Percentiles rank a stretch among this genome's conserved stretches.
phyloP scores from a whole-genome alignment of 2,797 vertebrate species.

The Takifugu rubripes region DNA sequence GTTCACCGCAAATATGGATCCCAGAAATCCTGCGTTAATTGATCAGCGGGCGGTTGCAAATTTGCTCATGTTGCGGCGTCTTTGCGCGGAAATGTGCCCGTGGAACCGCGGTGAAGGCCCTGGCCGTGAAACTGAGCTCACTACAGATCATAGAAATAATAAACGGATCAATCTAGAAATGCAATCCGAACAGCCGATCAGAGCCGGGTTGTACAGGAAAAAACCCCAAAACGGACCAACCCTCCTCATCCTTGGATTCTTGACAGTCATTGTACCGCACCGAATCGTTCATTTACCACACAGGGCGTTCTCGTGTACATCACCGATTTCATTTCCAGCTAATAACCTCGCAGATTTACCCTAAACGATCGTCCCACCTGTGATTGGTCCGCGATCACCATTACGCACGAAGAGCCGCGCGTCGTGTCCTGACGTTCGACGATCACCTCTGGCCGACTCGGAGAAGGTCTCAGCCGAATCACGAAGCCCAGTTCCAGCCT shows the following conservation, averaged over 20 bases:
- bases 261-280: not conserved
- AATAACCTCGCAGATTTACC: constrained; percentile 51
- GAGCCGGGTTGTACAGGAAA: constrained; percentile 15
- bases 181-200: not conserved
- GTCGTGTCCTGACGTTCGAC: constrained; percentile 56
- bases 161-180: not conserved
- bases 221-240: not conserved
- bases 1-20: constrained; percentile 37
- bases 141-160: constrained; percentile 15
- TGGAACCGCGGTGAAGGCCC: constrained; percentile 46
- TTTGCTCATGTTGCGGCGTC: not conserved
- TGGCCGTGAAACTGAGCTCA: constrained; percentile 23
- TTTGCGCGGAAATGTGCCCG: constrained; percentile 8
- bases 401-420: constrained; percentile 60
- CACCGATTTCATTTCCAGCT: constrained; percentile 14
- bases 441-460: constrained; percentile 53
- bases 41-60: constrained; percentile 2
- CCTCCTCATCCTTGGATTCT: not conserved
- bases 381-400: constrained; percentile 60
- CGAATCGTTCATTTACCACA: too few relatives aligned
- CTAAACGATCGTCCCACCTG: constrained; percentile 51
- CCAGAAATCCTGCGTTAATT: constrained; percentile 27
- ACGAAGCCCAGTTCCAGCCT: not conserved
- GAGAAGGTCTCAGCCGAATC: constrained; percentile 27
- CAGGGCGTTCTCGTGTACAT: too few relatives aligned